These are phyloP conservation scores for Argya squamiceps DNA, from an alignment of 2,797 vertebrate species.

Conservation along the genomic window DNA sequence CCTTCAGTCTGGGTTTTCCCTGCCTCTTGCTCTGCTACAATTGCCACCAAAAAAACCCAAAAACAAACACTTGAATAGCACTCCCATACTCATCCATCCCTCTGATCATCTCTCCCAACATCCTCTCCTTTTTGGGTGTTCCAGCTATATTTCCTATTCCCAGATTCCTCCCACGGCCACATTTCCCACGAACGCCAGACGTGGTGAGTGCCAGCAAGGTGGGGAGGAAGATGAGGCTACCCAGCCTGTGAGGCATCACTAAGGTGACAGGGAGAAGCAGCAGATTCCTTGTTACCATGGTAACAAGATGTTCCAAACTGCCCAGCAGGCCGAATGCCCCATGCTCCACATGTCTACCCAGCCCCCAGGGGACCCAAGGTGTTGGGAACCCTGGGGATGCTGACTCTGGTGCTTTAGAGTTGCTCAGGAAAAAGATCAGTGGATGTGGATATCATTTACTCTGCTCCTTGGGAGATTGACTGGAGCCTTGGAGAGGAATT, in stretches of 20 bases:
- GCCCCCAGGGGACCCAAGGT: background rate
- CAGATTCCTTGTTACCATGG: background rate
- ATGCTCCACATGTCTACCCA: rapidly evolving
- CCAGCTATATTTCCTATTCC: background rate
- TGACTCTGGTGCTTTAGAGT: background rate
- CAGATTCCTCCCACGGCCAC: background rate
- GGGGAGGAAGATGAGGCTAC: background rate
- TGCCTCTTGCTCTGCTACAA: background rate
- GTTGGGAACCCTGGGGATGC: background rate
- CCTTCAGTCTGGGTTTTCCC: background rate
- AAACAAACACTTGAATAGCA: background rate
- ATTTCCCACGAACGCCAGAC: background rate
- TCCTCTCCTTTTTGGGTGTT: background rate
- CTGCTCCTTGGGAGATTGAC: background rate
- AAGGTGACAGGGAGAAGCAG: background rate
- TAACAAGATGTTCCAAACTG: background rate
- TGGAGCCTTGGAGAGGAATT: background rate
- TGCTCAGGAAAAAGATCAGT: background rate
- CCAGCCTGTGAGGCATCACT: background rate
- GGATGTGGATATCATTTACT: background rate
- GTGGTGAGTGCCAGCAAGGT: background rate
- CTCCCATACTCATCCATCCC: background rate
- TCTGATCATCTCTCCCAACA: background rate
- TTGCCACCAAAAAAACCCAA: background rate
- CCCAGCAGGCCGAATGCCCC: background rate